Percentiles rank a stretch among this genome's conserved stretches.
Evolutionary conservation across 2,113 vertebrate genomes (phyloP).

Genomic region (Labrus mixtus): DNA sequence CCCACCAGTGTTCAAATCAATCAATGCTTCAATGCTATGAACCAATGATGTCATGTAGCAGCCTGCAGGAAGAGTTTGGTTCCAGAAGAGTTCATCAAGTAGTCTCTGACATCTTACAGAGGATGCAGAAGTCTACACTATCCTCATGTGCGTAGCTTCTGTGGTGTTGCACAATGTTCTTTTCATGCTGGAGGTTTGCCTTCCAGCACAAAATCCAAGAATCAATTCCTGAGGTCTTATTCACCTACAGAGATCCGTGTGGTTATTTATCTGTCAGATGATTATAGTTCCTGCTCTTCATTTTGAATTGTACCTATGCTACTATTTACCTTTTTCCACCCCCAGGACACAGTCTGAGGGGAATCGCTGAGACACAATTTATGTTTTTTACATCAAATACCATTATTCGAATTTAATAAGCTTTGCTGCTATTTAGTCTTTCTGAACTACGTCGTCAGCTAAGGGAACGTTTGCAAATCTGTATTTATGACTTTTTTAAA

Average conservation of each 20-base stretch:
- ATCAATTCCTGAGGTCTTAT: constrained; percentile 38
- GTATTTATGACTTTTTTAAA: constrained; percentile 54
- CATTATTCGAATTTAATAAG: constrained; percentile 46
- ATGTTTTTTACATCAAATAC: constrained; percentile 39
- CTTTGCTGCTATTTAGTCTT: constrained; percentile 38
- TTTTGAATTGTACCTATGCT: constrained; percentile 36
- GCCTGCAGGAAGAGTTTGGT: not conserved
- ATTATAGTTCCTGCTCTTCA: constrained; percentile 42
- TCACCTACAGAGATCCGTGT: constrained; percentile 60
- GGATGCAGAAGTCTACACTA: not conserved
- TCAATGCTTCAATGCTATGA: constrained; percentile 17
- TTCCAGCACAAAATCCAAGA: not conserved
- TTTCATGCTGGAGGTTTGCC: constrained; percentile 4
- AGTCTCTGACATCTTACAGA: not conserved
- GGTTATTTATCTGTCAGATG: constrained; percentile 64
- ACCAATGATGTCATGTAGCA: not conserved
- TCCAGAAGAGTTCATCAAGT: not conserved
- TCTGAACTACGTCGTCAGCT: constrained; percentile 28
- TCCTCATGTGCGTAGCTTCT: not conserved
- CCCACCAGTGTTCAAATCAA: not conserved
- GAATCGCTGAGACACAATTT: constrained; percentile 19
- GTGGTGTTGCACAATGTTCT: not conserved
- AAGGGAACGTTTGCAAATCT: constrained; percentile 43
- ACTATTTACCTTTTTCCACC: constrained; percentile 37
- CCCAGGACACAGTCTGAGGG: constrained; percentile 25